Evolutionary conservation across 2,113 vertebrate genomes (phyloP).

Genomic region (Deroptyus accipitrinus): DNA sequence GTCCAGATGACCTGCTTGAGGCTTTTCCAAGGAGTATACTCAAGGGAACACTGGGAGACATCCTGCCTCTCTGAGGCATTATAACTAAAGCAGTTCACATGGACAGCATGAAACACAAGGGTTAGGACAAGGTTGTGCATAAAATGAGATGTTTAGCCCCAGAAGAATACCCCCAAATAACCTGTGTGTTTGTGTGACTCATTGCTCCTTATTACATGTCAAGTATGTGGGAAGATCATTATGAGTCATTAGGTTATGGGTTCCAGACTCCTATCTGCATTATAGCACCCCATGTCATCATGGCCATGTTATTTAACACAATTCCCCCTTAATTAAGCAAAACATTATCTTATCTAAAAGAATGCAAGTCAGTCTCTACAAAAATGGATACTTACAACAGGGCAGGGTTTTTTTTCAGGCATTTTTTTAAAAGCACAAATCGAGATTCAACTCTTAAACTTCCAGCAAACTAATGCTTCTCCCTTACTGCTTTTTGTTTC

Average conservation of each 20-base stretch:
- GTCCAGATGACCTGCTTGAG: not conserved
- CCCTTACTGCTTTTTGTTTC: not conserved
- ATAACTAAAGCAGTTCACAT: not conserved
- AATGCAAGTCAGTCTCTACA: not conserved
- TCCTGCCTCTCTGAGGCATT: not conserved
- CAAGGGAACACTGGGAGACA: not conserved
- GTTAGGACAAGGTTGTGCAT: not conserved
- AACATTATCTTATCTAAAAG: conserved; percentile 23
- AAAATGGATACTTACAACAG: not conserved
- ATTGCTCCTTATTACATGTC: not conserved
- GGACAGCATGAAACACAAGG: not conserved
- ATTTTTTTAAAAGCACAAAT: not conserved
- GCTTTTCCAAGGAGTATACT: not conserved
- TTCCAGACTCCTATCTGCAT: not conserved
- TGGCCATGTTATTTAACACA: conserved; percentile 8
- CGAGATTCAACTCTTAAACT: not conserved
- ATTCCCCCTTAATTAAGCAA: not conserved
- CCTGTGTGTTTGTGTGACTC: not conserved
- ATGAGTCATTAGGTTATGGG: not conserved
- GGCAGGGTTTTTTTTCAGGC: not conserved
- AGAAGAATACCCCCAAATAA: not conserved
- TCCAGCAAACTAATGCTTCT: not conserved
- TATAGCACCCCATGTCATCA: not conserved
- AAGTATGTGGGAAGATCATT: not conserved
- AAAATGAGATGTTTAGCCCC: not conserved